A percentile compares a stretch with the other conserved stretches of the same genome.
phyloP scores from a whole-genome alignment of 2,888 invertebrate genomes.

The Xestia rhomboidea region DNA sequence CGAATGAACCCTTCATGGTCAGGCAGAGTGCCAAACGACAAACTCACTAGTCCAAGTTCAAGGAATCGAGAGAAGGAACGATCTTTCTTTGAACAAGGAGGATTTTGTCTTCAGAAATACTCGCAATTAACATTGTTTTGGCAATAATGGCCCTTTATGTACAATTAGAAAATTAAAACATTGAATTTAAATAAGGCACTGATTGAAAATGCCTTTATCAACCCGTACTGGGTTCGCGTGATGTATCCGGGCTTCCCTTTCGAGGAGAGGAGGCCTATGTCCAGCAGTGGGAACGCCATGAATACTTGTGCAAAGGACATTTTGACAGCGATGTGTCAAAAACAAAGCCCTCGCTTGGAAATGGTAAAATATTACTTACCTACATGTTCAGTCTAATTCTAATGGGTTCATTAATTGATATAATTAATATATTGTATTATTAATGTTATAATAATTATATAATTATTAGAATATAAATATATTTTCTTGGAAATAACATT shows the following conservation, averaged over 20 bases:
- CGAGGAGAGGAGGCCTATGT: not conserved
- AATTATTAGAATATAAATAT: not conserved
- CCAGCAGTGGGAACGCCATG: not conserved
- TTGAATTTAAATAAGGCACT: not conserved
- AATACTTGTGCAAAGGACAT: not conserved
- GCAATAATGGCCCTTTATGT: not conserved
- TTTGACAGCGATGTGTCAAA: not conserved
- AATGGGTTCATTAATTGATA: not conserved
- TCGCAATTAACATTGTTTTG: slow-evolving; percentile 12
- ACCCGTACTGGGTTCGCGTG: not conserved
- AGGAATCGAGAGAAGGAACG: slow-evolving; percentile 16
- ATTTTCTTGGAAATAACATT: not conserved
- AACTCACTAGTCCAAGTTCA: slow-evolving; percentile 49
- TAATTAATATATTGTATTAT: too few species aligned
- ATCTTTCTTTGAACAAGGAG: slow-evolving; percentile 36
- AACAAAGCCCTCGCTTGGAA: too few species aligned
- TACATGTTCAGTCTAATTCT: not conserved
- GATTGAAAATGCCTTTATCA: not conserved
- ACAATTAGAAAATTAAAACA: not conserved
- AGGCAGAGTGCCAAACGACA: slow-evolving; percentile 58
- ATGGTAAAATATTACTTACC: not conserved
- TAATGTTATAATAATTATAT: too few species aligned
- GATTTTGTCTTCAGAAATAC: slow-evolving; percentile 22
- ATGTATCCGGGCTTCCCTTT: too few species aligned
- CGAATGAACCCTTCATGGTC: slow-evolving; percentile 33